Percentiles rank a stretch among this genome's conserved stretches.
Conservation (phyloP, 2,888 invertebrate species). For the Zaprionus lineosus region DNA sequence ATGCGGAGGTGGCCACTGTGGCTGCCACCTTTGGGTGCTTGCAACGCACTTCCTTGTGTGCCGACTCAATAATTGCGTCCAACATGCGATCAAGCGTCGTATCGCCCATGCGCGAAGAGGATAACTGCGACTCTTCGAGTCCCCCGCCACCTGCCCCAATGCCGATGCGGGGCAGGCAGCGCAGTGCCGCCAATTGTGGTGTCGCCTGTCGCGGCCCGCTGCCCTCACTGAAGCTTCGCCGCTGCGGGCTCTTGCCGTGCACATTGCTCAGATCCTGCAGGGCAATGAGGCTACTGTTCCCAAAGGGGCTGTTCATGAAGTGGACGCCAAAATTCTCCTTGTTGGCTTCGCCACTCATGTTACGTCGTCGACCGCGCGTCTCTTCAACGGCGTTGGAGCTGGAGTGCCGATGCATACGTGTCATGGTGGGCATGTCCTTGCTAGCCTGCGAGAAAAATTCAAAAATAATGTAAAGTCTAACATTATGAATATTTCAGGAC, state of each 20-base stretch:
- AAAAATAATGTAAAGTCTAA: background rate
- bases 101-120: conserved; percentile 82
- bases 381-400: conserved; percentile 71
- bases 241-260: conserved; percentile 76
- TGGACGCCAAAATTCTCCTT: conserved; percentile 81
- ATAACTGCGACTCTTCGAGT: conserved; percentile 63
- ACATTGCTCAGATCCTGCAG: conserved; percentile 81
- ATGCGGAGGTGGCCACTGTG: background rate
- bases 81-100: conserved; percentile 82
- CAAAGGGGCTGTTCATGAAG: conserved; percentile 79
- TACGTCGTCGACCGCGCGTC: conserved; percentile 54
- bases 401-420: conserved; percentile 79
- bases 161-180: conserved; percentile 47
- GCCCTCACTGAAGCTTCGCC: conserved; percentile 66
- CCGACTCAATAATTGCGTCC: conserved; percentile 82
- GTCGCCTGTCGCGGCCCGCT: conserved; percentile 65
- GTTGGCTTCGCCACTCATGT: conserved; percentile 71
- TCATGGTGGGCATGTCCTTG: conserved; percentile 79
- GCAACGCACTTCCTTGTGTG: conserved; percentile 77
- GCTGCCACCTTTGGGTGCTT: conserved; percentile 18
- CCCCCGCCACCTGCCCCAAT: background rate
- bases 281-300: conserved; percentile 76
- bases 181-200: conserved; percentile 49
- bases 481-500: no score
- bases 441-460: background rate